phyloP scores from a whole-genome alignment of 2,888 invertebrate genomes.

The Acheta domesticus region DNA sequence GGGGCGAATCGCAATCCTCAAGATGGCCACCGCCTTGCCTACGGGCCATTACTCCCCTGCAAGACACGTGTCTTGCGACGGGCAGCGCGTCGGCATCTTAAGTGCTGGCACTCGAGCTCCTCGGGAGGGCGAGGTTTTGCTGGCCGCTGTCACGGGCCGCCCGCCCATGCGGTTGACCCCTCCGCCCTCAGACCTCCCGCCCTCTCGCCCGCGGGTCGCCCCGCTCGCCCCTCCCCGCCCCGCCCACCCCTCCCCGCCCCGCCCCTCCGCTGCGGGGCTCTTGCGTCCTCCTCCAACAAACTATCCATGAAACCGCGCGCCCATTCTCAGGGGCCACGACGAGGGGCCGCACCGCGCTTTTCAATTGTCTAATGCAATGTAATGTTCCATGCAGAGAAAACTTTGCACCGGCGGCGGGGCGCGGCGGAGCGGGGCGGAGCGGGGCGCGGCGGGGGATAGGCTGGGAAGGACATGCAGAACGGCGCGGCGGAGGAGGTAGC shows the following conservation, averaged over 20 bases:
- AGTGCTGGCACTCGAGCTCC: too few relatives aligned
- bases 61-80: too few relatives aligned
- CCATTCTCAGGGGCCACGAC: neutral
- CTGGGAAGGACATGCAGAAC: neutral
- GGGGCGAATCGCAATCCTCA: too few relatives aligned
- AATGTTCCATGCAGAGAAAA: constrained; percentile 18
- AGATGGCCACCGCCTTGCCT: too few relatives aligned
- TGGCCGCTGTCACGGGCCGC: too few relatives aligned
- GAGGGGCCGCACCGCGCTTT: constrained; percentile 1
- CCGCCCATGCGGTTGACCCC: too few relatives aligned
- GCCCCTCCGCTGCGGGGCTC: too few relatives aligned
- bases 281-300: neutral
- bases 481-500: neutral
- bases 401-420: neutral
- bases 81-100: too few relatives aligned
- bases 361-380: constrained; percentile 18
- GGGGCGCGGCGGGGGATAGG: neutral
- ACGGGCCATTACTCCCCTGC: too few relatives aligned
- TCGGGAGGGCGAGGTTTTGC: too few relatives aligned
- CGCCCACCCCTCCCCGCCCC: neutral
- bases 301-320: constrained; percentile 18
- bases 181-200: too few relatives aligned
- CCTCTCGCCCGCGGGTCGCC: neutral
- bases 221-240: neutral
- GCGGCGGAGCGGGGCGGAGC: neutral